These are phyloP conservation scores for Strigops habroptila DNA, from an alignment of 2,113 vertebrate genomes.

Conservation along the genomic window DNA sequence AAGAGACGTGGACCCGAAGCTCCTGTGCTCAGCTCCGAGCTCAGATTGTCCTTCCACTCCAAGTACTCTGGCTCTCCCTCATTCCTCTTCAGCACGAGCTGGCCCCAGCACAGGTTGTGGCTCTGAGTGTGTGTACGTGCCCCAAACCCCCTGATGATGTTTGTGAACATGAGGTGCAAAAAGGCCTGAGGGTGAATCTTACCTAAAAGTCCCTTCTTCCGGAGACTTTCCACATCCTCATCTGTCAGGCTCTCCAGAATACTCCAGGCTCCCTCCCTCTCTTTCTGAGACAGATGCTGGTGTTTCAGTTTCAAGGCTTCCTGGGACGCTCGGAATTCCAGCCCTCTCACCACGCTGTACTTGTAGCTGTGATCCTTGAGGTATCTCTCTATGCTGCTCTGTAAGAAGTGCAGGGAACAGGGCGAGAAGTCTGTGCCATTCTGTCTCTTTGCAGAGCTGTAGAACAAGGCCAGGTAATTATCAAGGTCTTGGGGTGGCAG, in stretches of 20 bases:
- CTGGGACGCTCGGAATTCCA: not conserved
- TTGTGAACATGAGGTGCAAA: not conserved
- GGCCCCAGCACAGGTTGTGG: conserved; percentile 13
- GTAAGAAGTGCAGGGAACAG: not conserved
- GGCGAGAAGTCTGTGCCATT: not conserved
- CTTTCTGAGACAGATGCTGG: not conserved
- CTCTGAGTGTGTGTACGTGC: not conserved
- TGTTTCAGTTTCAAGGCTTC: conserved; percentile 7
- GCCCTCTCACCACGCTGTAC: conserved; percentile 5
- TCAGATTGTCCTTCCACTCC: conserved; percentile 13
- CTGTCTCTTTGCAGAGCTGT: not conserved
- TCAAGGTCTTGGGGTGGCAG: not conserved
- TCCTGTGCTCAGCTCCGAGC: fast-evolving
- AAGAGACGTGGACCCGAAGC: not conserved
- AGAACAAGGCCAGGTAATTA: not conserved
- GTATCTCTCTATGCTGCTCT: not conserved
- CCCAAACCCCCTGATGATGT: not conserved
- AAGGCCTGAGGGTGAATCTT: not conserved
- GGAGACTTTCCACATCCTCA: not conserved
- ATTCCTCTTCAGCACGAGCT: not conserved
- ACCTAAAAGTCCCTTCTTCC: not conserved
- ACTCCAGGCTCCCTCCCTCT: not conserved
- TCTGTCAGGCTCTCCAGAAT: conserved; percentile 2
- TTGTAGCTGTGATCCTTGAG: not conserved
- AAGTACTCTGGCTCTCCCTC: conserved; percentile 13